These are phyloP conservation scores for Ochropacha duplaris DNA, from an alignment of 2,888 invertebrate species.

Conservation along the genomic window DNA sequence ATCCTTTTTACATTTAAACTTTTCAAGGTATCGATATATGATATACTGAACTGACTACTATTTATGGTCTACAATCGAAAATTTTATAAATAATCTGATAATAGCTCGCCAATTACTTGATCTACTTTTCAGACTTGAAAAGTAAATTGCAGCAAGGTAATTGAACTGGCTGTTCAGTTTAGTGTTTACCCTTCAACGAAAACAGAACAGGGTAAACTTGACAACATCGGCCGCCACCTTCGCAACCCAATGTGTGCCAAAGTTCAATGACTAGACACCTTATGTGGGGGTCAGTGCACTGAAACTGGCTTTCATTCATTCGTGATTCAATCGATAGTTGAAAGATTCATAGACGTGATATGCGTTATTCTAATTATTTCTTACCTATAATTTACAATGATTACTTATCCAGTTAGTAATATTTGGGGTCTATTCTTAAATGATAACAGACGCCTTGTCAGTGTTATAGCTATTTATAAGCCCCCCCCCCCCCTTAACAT, in stretches of 20 bases:
- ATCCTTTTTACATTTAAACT: too few relatives aligned
- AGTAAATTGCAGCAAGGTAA: slow-evolving; percentile 28
- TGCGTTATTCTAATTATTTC: too few relatives aligned
- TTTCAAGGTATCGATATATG: too few relatives aligned
- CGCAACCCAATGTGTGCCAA: slow-evolving; percentile 55
- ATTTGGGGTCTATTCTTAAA: too few relatives aligned
- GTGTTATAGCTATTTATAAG: too few relatives aligned
- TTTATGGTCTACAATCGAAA: background rate
- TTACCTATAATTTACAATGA: too few relatives aligned
- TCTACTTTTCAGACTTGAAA: background rate
- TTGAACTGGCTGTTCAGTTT: slow-evolving; percentile 48
- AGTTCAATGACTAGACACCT: slow-evolving; percentile 52
- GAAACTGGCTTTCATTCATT: slow-evolving; percentile 38
- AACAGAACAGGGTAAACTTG: slow-evolving; percentile 56
- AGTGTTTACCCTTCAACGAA: slow-evolving; percentile 49
- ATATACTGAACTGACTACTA: background rate
- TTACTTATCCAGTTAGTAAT: too few relatives aligned
- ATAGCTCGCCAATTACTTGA: background rate
- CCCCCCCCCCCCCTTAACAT: too few relatives aligned
- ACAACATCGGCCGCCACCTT: slow-evolving; percentile 33
- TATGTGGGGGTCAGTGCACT: slow-evolving; percentile 26
- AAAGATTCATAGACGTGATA: slow-evolving; percentile 14
- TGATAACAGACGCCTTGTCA: too few relatives aligned
- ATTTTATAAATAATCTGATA: background rate
- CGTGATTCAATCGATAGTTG: slow-evolving; percentile 34